phyloP scores from a whole-genome alignment of 2,113 vertebrate species.

The Carlito syrichta region DNA sequence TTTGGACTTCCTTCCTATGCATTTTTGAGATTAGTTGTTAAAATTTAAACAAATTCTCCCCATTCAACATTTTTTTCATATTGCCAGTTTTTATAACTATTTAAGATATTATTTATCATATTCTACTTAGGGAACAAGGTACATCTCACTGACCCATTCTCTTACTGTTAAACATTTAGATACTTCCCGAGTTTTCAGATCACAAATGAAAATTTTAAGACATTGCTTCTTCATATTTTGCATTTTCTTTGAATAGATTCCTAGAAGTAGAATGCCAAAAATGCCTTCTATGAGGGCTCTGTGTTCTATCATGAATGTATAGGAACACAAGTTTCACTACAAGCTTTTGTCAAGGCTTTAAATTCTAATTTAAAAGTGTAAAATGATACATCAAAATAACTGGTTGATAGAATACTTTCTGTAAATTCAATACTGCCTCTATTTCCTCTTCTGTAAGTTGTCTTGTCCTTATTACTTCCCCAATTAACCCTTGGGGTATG shows the following conservation, averaged over 20 bases:
- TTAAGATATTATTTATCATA: neutral
- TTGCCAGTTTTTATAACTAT: neutral
- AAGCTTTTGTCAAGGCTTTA: neutral
- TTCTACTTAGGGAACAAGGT: conserved; percentile 9
- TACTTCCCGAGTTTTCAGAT: neutral
- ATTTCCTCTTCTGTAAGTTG: neutral
- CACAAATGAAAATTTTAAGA: neutral
- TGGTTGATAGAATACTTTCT: neutral
- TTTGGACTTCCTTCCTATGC: neutral
- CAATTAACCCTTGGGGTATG: neutral
- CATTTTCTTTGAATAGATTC: neutral
- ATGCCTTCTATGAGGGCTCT: neutral
- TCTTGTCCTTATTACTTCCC: neutral
- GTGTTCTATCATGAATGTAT: neutral
- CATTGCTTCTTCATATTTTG: neutral
- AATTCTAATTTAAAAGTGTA: neutral
- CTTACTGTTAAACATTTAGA: neutral
- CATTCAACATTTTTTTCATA: neutral
- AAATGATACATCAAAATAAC: neutral
- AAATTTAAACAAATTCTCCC: conserved; percentile 2
- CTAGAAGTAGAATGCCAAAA: neutral
- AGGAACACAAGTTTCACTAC: neutral
- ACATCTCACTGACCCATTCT: neutral
- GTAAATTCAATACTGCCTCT: neutral
- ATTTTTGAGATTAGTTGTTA: conserved; percentile 4